Conservation (phyloP, 1,140 invertebrate species). For the Medauroidea extradentata region DNA sequence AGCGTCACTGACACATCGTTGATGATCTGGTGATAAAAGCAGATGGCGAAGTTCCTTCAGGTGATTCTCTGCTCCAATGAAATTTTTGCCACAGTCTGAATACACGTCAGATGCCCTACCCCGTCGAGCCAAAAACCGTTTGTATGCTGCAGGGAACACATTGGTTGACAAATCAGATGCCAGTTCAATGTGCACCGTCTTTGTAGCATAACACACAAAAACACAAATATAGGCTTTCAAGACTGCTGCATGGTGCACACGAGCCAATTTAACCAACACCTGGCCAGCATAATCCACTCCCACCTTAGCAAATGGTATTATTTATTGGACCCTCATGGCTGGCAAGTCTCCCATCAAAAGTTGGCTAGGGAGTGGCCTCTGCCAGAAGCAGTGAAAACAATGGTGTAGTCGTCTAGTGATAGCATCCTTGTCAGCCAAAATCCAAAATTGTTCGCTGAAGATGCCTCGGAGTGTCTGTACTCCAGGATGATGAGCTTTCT, state of each 20-base stretch:
- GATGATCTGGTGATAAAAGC: no score
- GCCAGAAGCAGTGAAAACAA: background rate
- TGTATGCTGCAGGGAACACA: constrained; percentile 27
- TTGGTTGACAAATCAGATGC: constrained; percentile 21
- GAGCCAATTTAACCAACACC: constrained; percentile 22
- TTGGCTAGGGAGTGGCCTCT: background rate
- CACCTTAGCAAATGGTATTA: background rate
- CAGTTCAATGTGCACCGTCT: constrained; percentile 34
- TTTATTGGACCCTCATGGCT: background rate
- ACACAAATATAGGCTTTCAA: constrained; percentile 28
- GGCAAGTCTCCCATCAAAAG: background rate
- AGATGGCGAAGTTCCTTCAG: background rate
- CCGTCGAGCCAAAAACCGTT: constrained; percentile 33
- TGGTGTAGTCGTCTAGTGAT: background rate
- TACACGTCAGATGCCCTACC: constrained; percentile 25
- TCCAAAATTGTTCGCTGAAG: background rate
- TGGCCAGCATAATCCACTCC: constrained; percentile 36
- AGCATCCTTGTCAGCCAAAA: background rate
- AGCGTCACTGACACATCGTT: no score
- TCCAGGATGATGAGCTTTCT: no score
- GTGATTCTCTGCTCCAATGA: constrained; percentile 29
- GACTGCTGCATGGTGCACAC: constrained; percentile 25
- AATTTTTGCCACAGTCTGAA: constrained; percentile 37
- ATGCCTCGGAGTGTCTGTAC: no score
- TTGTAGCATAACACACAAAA: constrained; percentile 21